Evolutionary conservation across 2,797 vertebrate genomes (phyloP), one percentile per base, ranked within the genome.

Genomic region (Falco concolor): DNA sequence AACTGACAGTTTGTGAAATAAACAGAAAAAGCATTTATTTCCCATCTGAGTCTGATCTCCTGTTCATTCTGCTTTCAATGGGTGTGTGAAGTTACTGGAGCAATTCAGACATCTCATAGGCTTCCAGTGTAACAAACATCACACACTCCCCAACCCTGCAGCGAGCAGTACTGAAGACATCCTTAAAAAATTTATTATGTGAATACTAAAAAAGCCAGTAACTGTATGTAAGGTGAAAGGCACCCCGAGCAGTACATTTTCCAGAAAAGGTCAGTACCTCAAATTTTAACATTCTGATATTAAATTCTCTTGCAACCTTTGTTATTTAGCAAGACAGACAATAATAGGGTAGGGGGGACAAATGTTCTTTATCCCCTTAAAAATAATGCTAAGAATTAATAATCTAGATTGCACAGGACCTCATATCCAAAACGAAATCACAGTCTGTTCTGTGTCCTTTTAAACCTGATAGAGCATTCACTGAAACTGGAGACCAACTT

Each of bases 291-390:
- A 50, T 52, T 63, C 12, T 53, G n/a, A 34, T 54, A 60, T 13
- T 18, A 91, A 84, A 80, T 68, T 77, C 7, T 76, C 61, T 67
- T 8, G 4, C 15, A 44, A 17, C 5, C 5, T 83, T 38, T 77
- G 18, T 36, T 61, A 54, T 4, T 34, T 8, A 69, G 25, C 10
- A 76, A 65, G 28, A 70, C 82, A 13, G 27, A 74, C 34, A 56
- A 30, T 9, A 70, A 57, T 2, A 9, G 2, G 3, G 2, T 42
- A 42, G 4, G 1, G 4, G 2, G 2, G 6, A 24, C 19, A 4
- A 74, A 45, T 32, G 59, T 52, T 32, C 5, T 67, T 78, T 12
- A 68, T 68, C 34, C n/a, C 19, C 6, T 30, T 65, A 56, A 92
- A 86, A 76, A 60, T 34, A 85, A 50, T 30, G 13, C 2, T 14